Evolutionary conservation across 2,113 vertebrate genomes (phyloP), one percentile per base, ranked within the genome.

Genomic region (Neotragus moschatus): DNA sequence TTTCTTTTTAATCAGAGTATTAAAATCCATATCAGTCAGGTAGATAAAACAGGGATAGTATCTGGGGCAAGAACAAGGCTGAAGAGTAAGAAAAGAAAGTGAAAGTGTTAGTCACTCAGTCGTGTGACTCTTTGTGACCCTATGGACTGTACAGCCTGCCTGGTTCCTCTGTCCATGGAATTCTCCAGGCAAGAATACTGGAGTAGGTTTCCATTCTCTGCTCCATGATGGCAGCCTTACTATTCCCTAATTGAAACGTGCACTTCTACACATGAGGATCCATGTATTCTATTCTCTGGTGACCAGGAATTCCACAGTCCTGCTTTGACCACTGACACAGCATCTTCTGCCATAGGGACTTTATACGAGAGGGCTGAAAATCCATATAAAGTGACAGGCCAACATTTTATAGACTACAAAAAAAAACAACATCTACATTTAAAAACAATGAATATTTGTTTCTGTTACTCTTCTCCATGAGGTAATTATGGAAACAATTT

Each of bases 401-500:
- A 4, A 30, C 23, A 88, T 80, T 95, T 97, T 91, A 85, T 43
- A 90, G 60, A 56, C 58, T 66, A 88, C 21, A 33, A 30, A 85
- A 90, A n/a, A 88, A 94, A 96, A 43, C 33, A 84, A 53, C 19
- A 90, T 81, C 14, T 87, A 84, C 7, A 93, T 94, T 79, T 79
- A 79, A 97, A 95, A 94, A 85, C 28, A 86, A 2, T 56, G 28
- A 88, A 90, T 87, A 94, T 8, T 94, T 89, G 51, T 82, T 95
- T 88, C 63, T 85, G 36, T 91, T 96, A 80, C 10, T 93, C 84
- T 96, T 97, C 87, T 90, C 21, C 43, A 45, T 47, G 12, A 96
- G n/a, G 51, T 97, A 93, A 96, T 92, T 63, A 92, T 60, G 82
- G 53, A 97, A 98, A 94, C 33, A 90, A 95, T 28, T 81, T 91